Evolutionary conservation across 1,140 invertebrate species (phyloP).

Genomic region (Drosophila lini): DNA sequence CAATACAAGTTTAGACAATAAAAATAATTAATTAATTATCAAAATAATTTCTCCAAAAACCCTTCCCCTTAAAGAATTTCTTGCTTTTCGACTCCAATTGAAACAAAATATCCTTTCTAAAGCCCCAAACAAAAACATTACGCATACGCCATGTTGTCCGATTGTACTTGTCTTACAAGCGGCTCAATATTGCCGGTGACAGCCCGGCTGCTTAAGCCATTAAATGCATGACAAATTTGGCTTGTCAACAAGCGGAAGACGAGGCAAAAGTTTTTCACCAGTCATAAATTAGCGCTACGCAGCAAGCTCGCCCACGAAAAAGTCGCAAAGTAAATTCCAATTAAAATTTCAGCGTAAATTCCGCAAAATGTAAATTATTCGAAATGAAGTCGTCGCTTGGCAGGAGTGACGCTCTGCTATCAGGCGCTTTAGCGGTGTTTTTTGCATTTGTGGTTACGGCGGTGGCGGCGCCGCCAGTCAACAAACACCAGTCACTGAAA

Average conservation of each 20-base stretch:
- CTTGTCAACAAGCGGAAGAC: conserved; percentile 75
- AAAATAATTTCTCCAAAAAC: background rate
- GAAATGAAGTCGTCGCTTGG: conserved; percentile 71
- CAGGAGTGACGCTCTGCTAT: conserved; percentile 19
- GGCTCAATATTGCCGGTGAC: conserved; percentile 38
- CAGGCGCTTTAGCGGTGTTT: conserved; percentile 43
- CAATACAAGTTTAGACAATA: background rate
- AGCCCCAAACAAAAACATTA: background rate
- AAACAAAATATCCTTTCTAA: background rate
- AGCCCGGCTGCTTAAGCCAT: conserved; percentile 67
- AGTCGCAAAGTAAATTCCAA: conserved; percentile 80
- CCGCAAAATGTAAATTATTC: conserved; percentile 82
- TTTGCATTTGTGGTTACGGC: conserved; percentile 66
- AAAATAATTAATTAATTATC: background rate
- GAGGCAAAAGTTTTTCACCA: conserved; percentile 68
- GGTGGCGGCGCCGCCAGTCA: conserved; percentile 54
- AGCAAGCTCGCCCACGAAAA: conserved; percentile 31
- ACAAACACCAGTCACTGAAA: conserved; percentile 38
- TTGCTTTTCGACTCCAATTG: background rate
- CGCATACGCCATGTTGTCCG: conserved; percentile 33
- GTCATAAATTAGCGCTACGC: conserved; percentile 62
- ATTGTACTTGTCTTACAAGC: conserved; percentile 32
- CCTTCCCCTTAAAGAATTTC: background rate
- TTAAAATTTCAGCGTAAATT: conserved; percentile 81
- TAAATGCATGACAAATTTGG: conserved; percentile 78